A percentile compares a stretch with the other conserved stretches of the same genome.
Conservation (phyloP, 2,113 vertebrate genomes). For the Tympanuchus pallidicinctus region DNA sequence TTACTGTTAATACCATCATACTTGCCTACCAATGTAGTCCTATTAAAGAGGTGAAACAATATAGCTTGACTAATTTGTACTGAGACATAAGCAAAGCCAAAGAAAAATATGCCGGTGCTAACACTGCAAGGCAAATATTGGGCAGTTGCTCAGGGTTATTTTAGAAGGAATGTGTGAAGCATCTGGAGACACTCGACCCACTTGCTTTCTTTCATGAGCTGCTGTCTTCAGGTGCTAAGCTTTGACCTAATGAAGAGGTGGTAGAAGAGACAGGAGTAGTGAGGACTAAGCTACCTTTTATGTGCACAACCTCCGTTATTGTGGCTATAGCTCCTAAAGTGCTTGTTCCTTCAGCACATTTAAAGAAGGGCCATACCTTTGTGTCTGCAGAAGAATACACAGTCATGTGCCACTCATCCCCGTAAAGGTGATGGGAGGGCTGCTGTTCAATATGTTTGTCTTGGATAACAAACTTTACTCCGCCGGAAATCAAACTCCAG, state of each 20-base stretch:
- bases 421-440: slow-evolving; percentile 54
- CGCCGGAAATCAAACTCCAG: slow-evolving; percentile 80
- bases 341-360: not conserved
- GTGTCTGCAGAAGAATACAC: slow-evolving; percentile 69
- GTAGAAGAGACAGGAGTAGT: not conserved
- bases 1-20: not conserved
- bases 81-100: not conserved
- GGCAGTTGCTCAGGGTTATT: not conserved
- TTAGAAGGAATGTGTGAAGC: not conserved
- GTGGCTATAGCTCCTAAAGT: not conserved
- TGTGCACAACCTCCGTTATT: not conserved
- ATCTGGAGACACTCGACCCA: not conserved
- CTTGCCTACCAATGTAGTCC: fast-evolving
- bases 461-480: slow-evolving; percentile 70
- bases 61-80: not conserved
- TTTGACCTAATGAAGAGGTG: slow-evolving; percentile 71
- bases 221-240: slow-evolving; percentile 77
- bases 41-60: not conserved
- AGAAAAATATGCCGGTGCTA: too few species aligned
- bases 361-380: slow-evolving; percentile 68
- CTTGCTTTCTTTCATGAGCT: not conserved
- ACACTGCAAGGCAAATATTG: not conserved
- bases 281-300: not conserved
- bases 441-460: slow-evolving; percentile 38
- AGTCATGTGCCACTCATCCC: slow-evolving; percentile 67